Conservation (phyloP, 2,797 vertebrate species). For the Syngnathus acus region DNA sequence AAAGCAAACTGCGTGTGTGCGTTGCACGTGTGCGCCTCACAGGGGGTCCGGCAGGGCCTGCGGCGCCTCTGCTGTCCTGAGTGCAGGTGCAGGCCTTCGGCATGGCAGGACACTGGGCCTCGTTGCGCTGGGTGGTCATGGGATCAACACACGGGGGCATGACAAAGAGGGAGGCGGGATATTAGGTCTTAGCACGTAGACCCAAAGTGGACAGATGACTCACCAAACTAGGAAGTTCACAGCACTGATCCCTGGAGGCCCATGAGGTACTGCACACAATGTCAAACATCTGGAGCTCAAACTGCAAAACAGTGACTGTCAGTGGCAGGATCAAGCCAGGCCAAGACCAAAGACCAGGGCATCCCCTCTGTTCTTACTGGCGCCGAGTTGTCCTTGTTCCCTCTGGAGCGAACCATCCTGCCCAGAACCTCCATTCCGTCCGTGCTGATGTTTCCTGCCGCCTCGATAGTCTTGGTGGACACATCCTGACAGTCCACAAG, state of each 20-base stretch:
- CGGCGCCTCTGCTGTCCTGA: slow-evolving; percentile 81
- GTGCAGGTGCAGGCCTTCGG: slow-evolving; percentile 91
- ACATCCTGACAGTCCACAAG: slow-evolving; percentile 87
- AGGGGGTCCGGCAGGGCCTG: slow-evolving; percentile 81
- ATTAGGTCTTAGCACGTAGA: neutral
- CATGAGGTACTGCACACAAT: slow-evolving; percentile 90
- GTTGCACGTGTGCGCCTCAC: slow-evolving; percentile 63
- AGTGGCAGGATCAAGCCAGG: neutral
- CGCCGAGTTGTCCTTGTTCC: slow-evolving; percentile 81
- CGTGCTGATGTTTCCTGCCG: slow-evolving; percentile 82
- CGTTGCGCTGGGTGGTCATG: slow-evolving; percentile 76
- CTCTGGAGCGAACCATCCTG: slow-evolving; percentile 85
- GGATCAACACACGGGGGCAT: neutral
- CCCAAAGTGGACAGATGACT: slow-evolving; percentile 38
- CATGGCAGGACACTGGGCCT: slow-evolving; percentile 83
- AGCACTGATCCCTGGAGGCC: slow-evolving; percentile 91
- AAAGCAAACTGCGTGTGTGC: neutral
- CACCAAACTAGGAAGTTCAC: slow-evolving; percentile 92
- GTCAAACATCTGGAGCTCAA: slow-evolving; percentile 93
- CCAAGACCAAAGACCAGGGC: neutral
- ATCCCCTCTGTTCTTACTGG: slow-evolving; percentile 69
- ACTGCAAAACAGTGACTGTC: slow-evolving; percentile 56
- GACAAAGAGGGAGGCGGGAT: slow-evolving; percentile 1
- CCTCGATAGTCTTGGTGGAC: slow-evolving; percentile 79
- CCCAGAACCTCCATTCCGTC: slow-evolving; percentile 88